Percentiles rank a stretch among this genome's conserved stretches.
Conservation (phyloP, 37 sponge, comb jelly and placozoan species). For the Cladorhizidae sp. region DNA sequence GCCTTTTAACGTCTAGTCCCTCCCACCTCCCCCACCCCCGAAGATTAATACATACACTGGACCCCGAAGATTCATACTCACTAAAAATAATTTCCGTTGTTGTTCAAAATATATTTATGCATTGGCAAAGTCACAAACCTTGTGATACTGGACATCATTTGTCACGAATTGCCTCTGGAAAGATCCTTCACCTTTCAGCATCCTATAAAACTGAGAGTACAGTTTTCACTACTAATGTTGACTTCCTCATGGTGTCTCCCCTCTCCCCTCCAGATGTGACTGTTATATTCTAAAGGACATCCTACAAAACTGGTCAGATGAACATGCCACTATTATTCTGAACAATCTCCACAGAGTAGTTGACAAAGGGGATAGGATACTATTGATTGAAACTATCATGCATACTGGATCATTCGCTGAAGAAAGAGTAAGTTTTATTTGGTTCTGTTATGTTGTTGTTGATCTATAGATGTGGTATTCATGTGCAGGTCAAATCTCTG, state of each 20-base stretch:
- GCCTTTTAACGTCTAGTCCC: no score
- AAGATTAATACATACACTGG: no score
- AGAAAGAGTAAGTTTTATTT: slow-evolving; percentile 35
- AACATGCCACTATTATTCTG: slow-evolving; percentile 54
- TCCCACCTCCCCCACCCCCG: no score
- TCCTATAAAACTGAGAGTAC: neutral
- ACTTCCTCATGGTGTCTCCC: neutral
- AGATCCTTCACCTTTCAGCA: neutral
- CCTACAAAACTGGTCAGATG: slow-evolving; percentile 80
- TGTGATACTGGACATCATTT: no score
- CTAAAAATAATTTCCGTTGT: no score
- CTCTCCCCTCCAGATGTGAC: slow-evolving; percentile 56
- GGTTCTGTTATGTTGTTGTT: no score
- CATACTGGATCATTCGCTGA: slow-evolving; percentile 66
- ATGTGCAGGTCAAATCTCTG: slow-evolving; percentile 61
- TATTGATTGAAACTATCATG: slow-evolving; percentile 64
- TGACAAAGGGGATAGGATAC: slow-evolving; percentile 28
- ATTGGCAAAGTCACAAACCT: no score
- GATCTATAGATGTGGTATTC: neutral
- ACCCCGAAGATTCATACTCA: no score
- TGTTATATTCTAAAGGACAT: slow-evolving; percentile 81
- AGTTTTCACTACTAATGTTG: no score
- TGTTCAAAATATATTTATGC: no score
- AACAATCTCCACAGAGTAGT: slow-evolving; percentile 43
- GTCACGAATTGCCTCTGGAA: no score